phyloP scores from a whole-genome alignment of 1,140 invertebrate species.

The Streblospio benedicti region DNA sequence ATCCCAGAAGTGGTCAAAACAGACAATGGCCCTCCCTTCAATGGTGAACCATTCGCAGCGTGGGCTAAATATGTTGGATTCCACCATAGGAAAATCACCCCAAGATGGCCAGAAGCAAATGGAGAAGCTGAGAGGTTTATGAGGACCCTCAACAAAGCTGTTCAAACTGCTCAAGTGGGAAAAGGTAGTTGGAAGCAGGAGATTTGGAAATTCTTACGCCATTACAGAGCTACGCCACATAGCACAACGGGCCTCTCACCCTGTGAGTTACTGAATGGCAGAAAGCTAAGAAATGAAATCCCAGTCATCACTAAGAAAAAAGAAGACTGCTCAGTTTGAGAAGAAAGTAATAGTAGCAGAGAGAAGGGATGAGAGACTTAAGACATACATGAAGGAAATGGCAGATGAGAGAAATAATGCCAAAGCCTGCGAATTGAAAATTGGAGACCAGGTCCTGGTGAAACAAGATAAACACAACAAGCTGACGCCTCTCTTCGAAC shows the following conservation, averaged over 20 bases:
- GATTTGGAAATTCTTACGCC: conserved; percentile 11
- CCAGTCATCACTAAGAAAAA: no score
- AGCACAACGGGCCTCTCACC: neutral
- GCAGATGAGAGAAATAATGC: no score
- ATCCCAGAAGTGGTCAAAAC: conserved; percentile 18
- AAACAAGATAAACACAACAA: no score
- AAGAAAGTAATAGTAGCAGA: no score
- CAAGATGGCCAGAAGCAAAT: conserved; percentile 19
- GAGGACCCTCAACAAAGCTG: conserved; percentile 15
- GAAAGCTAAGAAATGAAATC: no score
- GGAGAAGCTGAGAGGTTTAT: conserved; percentile 18
- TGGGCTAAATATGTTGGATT: conserved; percentile 19
- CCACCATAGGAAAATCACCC: conserved; percentile 20
- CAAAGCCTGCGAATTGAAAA: no score
- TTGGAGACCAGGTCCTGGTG: no score
- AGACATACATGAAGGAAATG: no score
- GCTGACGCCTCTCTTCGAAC: no score
- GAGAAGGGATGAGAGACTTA: no score
- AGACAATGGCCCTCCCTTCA: conserved; percentile 25
- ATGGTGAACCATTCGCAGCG: conserved; percentile 17
- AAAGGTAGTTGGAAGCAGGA: conserved; percentile 15
- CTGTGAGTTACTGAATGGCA: no score
- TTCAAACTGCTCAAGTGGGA: conserved; percentile 6
- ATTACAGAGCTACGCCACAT: conserved; percentile 20
- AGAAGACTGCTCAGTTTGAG: no score